Evolutionary conservation across 2,888 invertebrate species (phyloP).

Genomic region (Luffia ferchaultella): DNA sequence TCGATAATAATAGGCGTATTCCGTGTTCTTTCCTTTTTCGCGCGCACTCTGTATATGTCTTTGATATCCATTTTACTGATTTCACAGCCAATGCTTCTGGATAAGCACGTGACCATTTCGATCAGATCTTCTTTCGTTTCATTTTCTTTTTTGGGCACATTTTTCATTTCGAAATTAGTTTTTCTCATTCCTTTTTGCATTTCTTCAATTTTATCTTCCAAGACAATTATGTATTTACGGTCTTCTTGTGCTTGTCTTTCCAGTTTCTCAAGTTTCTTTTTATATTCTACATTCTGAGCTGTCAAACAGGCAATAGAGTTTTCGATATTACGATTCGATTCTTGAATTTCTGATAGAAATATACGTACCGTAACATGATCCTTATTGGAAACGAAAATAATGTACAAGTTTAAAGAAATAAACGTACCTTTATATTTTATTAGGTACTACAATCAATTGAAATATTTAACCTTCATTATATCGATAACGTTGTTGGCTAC

Average conservation of each 20-base stretch:
- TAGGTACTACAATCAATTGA: no score
- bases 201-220: constrained; percentile 14
- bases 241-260: constrained; percentile 5
- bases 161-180: constrained; percentile 13
- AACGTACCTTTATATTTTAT: no score
- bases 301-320: constrained; percentile 9
- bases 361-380: no score
- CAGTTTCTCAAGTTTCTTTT: constrained; percentile 8
- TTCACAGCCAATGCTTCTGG: constrained; percentile 7
- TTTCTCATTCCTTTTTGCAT: constrained; percentile 10
- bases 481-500: no score
- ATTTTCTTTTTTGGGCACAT: constrained; percentile 10
- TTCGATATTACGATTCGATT: constrained; percentile 12
- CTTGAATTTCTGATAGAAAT: constrained; percentile 10
- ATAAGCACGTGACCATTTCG: constrained; percentile 9
- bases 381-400: no score
- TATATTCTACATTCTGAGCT: constrained; percentile 10
- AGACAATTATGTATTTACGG: constrained; percentile 8
- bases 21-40: constrained; percentile 6
- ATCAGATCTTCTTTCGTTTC: constrained; percentile 12
- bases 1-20: constrained; percentile 7
- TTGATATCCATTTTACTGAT: constrained; percentile 9
- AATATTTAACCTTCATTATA: no score
- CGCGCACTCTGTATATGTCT: constrained; percentile 13
- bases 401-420: no score